phyloP scores from a whole-genome alignment of 1,140 invertebrate species.

The Ditylenchus dipsaci region DNA sequence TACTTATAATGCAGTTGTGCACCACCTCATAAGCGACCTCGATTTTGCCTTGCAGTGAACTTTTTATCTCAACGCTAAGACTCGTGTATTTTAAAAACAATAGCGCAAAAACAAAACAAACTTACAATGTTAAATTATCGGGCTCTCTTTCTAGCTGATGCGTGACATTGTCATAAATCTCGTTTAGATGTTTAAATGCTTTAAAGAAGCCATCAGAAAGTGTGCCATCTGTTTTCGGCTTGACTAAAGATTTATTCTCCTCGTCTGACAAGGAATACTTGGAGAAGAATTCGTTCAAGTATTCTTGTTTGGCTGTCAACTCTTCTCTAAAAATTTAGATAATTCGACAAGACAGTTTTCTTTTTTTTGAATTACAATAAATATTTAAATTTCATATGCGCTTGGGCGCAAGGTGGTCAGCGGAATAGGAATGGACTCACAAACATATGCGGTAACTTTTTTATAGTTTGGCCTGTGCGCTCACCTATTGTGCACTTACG shows the following conservation, averaged over 20 bases:
- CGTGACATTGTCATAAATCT: constrained; percentile 39
- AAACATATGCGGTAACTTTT: too few relatives aligned
- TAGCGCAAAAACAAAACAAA: not conserved
- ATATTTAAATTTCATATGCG: too few relatives aligned
- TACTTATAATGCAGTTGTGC: constrained; percentile 45
- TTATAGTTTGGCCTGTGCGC: too few relatives aligned
- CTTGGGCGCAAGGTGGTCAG: too few relatives aligned
- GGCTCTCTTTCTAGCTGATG: constrained; percentile 34
- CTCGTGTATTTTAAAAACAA: not conserved
- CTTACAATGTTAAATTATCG: constrained; percentile 51
- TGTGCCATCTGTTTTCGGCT: not conserved
- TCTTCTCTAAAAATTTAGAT: constrained; percentile 23
- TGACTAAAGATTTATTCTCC: constrained; percentile 32
- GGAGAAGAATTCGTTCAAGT: constrained; percentile 46
- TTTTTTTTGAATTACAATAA: not conserved
- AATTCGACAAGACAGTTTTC: constrained; percentile 18
- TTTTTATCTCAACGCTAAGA: constrained; percentile 44
- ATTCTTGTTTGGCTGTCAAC: constrained; percentile 46
- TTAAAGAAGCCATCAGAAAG: constrained; percentile 11
- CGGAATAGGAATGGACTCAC: too few relatives aligned
- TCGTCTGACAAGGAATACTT: constrained; percentile 52
- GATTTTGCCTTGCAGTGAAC: constrained; percentile 37
- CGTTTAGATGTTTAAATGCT: constrained; percentile 20
- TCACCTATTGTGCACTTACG: too few relatives aligned
- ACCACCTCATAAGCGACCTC: constrained; percentile 43